These are phyloP conservation scores for Notothenia rossii DNA, from an alignment of 2,113 vertebrate genomes.

Conservation along the genomic window DNA sequence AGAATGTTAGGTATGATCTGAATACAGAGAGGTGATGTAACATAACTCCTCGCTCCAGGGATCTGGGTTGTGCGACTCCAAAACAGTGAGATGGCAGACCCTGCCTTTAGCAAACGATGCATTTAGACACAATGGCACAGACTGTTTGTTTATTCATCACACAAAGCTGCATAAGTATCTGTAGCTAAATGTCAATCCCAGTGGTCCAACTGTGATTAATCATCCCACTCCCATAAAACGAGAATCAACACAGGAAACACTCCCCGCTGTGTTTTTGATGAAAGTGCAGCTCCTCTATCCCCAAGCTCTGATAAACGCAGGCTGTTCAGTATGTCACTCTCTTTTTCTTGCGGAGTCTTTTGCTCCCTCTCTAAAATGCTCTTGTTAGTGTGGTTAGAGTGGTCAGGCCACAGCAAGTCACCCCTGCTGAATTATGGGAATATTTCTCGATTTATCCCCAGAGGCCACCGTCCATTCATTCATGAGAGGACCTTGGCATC, in stretches of 20 bases:
- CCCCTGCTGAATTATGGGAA: conserved; percentile 42
- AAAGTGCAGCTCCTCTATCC: conserved; percentile 38
- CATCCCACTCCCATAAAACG: conserved; percentile 26
- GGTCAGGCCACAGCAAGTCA: conserved; percentile 5
- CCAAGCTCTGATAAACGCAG: conserved; percentile 43
- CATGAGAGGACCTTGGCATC: conserved; percentile 38
- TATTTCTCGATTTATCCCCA: conserved; percentile 3
- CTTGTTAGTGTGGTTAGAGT: background rate
- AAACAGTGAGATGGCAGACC: background rate
- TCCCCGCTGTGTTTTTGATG: conserved; percentile 52
- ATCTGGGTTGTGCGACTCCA: background rate
- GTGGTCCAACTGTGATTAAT: conserved; percentile 42
- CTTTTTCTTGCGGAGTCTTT: conserved; percentile 23
- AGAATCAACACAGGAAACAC: conserved; percentile 54
- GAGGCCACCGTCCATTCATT: conserved; percentile 42
- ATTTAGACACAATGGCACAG: background rate
- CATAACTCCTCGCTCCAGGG: background rate
- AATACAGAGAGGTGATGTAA: conserved; percentile 9
- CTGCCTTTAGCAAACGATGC: background rate
- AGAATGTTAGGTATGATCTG: conserved; percentile 55
- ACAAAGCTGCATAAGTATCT: conserved; percentile 24
- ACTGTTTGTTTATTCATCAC: background rate
- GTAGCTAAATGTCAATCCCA: conserved; percentile 43
- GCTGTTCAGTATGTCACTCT: conserved; percentile 24
- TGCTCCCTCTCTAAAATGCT: conserved; percentile 1